These are phyloP conservation scores for Lamproptera curius DNA, from an alignment of 2,888 invertebrate genomes.

Conservation along the genomic window DNA sequence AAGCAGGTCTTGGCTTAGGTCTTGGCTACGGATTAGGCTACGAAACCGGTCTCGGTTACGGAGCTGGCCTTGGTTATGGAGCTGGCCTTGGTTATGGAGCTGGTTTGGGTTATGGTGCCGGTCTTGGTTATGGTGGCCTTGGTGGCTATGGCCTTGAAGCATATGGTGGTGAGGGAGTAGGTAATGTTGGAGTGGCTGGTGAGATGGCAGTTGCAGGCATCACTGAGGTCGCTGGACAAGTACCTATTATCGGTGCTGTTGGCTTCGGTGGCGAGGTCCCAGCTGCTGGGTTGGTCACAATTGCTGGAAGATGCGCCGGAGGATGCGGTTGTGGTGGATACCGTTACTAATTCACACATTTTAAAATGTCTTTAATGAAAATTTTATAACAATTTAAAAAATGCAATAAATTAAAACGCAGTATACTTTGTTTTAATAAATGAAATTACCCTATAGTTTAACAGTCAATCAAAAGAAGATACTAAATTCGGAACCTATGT, in stretches of 20 bases:
- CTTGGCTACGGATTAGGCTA: slow-evolving; percentile 12
- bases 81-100: slow-evolving; percentile 4
- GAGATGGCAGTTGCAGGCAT: slow-evolving; percentile 24
- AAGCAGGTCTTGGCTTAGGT: slow-evolving; percentile 10
- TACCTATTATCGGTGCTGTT: slow-evolving; percentile 43
- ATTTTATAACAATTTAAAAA: not conserved
- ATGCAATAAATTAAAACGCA: too few species aligned
- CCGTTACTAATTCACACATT: too few species aligned
- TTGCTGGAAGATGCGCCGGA: slow-evolving; percentile 42
- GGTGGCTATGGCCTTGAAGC: slow-evolving; percentile 8
- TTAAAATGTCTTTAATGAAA: not conserved
- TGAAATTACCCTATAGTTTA: too few species aligned
- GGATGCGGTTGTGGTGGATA: slow-evolving; percentile 25
- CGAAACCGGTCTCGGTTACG: slow-evolving; percentile 11
- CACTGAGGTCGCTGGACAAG: slow-evolving; percentile 37
- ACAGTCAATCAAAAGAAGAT: too few species aligned
- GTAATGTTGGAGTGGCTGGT: slow-evolving; percentile 23
- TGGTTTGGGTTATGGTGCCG: slow-evolving; percentile 21
- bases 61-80: slow-evolving; percentile 18
- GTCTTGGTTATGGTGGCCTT: slow-evolving; percentile 7
- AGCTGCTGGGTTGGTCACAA: slow-evolving; percentile 42
- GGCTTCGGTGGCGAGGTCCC: slow-evolving; percentile 40
- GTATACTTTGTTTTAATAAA: too few species aligned
- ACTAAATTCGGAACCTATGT: too few species aligned
- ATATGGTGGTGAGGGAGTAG: slow-evolving; percentile 23